These are phyloP conservation scores for Lagocephalus sceleratus DNA, from an alignment of 2,797 vertebrate genomes.

Conservation along the genomic window DNA sequence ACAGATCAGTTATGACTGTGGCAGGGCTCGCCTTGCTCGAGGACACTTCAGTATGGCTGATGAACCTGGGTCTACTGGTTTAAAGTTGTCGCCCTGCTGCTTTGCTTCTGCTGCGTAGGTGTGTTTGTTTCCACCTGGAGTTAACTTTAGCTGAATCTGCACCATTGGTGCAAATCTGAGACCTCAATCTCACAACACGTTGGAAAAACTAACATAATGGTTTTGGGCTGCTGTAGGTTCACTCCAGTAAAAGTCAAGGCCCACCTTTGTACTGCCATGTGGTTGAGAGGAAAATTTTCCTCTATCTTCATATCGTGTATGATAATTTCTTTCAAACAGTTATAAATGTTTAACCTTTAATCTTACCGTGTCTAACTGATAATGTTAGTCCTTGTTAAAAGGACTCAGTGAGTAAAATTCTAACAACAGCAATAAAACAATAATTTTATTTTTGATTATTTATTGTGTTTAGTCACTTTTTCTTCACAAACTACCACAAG, in stretches of 20 bases:
- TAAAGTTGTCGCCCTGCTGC: constrained; percentile 28
- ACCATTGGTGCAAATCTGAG: constrained; percentile 35
- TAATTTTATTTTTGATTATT: no score
- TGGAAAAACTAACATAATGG: constrained; percentile 21
- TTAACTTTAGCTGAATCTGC: constrained; percentile 56
- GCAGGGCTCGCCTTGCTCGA: constrained; percentile 40
- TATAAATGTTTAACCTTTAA: no score
- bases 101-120: constrained; percentile 51
- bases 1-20: constrained; percentile 34
- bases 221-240: constrained; percentile 16
- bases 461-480: no score
- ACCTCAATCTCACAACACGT: constrained; percentile 19
- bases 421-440: no score
- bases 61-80: constrained; percentile 34
- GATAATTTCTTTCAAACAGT: no score
- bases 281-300: no score
- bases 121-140: constrained; percentile 61
- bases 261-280: background rate
- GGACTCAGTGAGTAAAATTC: no score
- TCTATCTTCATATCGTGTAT: no score
- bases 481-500: no score
- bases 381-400: no score
- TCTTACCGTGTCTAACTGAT: no score
- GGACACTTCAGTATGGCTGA: constrained; percentile 40
- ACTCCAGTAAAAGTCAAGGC: constrained; percentile 6